Percentiles rank a stretch among this genome's conserved stretches.
Evolutionary conservation across 2,797 vertebrate species (phyloP).

Genomic region (Paguma larvata): DNA sequence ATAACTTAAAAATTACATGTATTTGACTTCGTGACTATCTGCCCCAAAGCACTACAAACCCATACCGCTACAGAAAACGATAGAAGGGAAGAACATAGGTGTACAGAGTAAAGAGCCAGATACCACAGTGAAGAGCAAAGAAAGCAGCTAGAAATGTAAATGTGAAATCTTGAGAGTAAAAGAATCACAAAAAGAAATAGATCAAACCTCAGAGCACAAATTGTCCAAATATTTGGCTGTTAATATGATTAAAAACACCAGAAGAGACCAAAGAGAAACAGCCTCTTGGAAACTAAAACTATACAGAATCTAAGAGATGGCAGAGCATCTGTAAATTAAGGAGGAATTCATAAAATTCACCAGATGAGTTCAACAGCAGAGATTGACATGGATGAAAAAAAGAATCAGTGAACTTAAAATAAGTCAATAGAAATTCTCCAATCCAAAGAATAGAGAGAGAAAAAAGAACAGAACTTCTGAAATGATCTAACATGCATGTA

Average conservation of each 20-base stretch:
- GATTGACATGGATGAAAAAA: not conserved
- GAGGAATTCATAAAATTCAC: not conserved
- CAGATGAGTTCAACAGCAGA: not conserved
- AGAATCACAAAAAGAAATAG: not conserved
- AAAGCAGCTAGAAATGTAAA: constrained; percentile 21
- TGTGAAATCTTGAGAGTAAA: not conserved
- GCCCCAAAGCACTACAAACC: not conserved
- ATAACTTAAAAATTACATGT: not conserved
- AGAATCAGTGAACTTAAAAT: not conserved
- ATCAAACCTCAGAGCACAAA: not conserved
- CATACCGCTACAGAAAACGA: not conserved
- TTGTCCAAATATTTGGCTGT: not conserved
- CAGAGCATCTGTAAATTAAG: not conserved
- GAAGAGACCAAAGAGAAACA: not conserved
- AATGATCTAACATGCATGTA: not conserved
- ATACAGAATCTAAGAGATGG: not conserved
- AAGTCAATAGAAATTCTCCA: not conserved
- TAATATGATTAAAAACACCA: not conserved
- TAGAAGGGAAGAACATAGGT: not conserved
- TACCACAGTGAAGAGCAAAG: not conserved
- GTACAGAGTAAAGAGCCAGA: not conserved
- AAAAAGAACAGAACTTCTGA: not conserved
- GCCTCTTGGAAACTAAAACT: not conserved
- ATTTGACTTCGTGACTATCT: not conserved
- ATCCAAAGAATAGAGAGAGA: not conserved